Base-by-base conservation (phyloP, 2,888 invertebrate genomes). In the Rapana venosa region DNA sequence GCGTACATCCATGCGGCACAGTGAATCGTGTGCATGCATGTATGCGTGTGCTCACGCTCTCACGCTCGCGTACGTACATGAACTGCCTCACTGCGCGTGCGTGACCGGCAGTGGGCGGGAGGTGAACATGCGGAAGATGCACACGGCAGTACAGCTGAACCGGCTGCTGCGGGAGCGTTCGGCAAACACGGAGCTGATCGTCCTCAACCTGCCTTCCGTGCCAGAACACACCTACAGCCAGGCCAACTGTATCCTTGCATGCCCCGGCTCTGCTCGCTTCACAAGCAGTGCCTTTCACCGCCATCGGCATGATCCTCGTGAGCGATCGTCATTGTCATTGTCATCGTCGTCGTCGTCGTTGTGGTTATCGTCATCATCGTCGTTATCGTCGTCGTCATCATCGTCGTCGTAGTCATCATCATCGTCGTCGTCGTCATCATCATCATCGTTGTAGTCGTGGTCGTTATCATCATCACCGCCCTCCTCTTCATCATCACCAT, bases 91-190 rank as follows among this genome's bases (percentile, higher is more conserved):
- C 26, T 17, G 11, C n/a, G n/a, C n/a, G 15, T 79, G 79, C 22
- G 15, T 2, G 74, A 11, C 35, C 6, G 11, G 1, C 26, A 1
- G 13, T 92, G 96, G 96, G 47, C 95, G 95, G 90, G 98, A 98
- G 96, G 98, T 98, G 93, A 98, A 99, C 95, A 98, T 99, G 89
- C 97, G 98, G 94, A 98, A 99, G 95, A 99, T 99, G 99, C 99
- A 99, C 97, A 99, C 99, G 88, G 99, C 99, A 92, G 98, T 99
- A 93, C 98, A 98, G 96, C 97, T 99, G 95, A 99, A 99, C 96
- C 98, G 99, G 97, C 98, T 98, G 95, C 98, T 99, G 96, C 98
- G 98, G 94, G 98, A 98, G 96, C 98, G 98, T 96, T 99, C 99
- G 93, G 98, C 98, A 96, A 98, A 98, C 97, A 98, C 99, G 96